phyloP scores from a whole-genome alignment of 92 coral and sea anemone genomes.

The Porites lobata region DNA sequence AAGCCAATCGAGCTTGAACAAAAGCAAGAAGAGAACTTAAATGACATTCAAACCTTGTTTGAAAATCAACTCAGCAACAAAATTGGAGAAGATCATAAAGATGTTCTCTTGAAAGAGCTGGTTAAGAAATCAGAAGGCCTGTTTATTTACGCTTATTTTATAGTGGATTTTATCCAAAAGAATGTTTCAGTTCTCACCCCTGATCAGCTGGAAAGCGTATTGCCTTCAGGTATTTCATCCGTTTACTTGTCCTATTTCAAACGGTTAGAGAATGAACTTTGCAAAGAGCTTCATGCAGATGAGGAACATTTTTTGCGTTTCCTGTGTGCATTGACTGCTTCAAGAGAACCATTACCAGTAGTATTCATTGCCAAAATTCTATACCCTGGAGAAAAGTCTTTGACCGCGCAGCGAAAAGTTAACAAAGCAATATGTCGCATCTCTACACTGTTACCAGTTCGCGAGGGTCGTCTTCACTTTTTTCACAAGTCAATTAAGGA shows the following conservation, averaged over 20 bases:
- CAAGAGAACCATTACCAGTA: slow-evolving; percentile 3
- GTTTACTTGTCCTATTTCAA: background rate
- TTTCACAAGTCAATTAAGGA: slow-evolving; percentile 76
- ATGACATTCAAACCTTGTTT: too few species aligned
- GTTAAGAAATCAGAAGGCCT: too few species aligned
- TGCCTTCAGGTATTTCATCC: background rate
- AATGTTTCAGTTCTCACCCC: background rate
- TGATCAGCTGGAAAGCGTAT: background rate
- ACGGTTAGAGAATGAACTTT: background rate
- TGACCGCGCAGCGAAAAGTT: background rate
- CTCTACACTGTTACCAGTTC: slow-evolving; percentile 61
- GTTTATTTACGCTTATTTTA: too few species aligned
- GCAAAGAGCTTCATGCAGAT: background rate
- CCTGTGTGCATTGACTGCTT: background rate
- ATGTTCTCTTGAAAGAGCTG: too few species aligned
- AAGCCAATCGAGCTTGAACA: background rate
- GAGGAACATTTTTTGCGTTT: too few species aligned
- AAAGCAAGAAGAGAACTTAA: slow-evolving; percentile 26
- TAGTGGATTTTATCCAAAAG: background rate
- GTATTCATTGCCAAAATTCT: too few species aligned
- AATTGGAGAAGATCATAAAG: too few species aligned
- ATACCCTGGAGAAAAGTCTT: too few species aligned
- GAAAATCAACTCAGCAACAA: too few species aligned
- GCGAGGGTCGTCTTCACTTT: slow-evolving; percentile 45
- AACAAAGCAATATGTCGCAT: slow-evolving; percentile 37